Evolutionary conservation across 2,113 vertebrate species (phyloP).

Genomic region (Pedetes capensis): DNA sequence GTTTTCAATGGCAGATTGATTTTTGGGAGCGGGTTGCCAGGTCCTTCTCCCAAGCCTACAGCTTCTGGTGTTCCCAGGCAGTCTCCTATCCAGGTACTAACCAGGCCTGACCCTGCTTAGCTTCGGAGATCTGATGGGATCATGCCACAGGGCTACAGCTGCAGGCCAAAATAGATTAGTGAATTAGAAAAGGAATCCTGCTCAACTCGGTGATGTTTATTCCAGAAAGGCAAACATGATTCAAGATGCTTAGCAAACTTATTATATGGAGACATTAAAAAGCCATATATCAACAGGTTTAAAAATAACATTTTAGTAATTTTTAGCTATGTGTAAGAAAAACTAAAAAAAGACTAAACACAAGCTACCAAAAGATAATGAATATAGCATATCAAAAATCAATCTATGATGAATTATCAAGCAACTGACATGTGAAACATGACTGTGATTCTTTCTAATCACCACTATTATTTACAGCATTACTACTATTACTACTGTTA

Average conservation of each 20-base stretch:
- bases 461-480: background rate
- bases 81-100: too few relatives aligned
- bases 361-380: background rate
- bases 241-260: background rate
- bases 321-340: slow-evolving; percentile 19
- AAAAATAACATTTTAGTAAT: background rate
- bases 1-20: too few relatives aligned
- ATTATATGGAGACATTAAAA: background rate
- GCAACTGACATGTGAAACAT: background rate
- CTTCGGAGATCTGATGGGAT: too few relatives aligned
- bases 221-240: background rate
- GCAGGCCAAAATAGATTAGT: background rate
- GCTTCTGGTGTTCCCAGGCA: too few relatives aligned
- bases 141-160: too few relatives aligned
- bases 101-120: too few relatives aligned
- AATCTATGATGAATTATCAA: background rate
- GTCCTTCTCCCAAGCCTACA: too few relatives aligned
- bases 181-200: background rate
- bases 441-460: background rate
- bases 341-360: background rate
- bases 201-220: background rate
- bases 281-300: background rate
- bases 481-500: background rate
- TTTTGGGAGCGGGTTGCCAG: too few relatives aligned
- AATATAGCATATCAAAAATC: background rate